Base-by-base conservation (phyloP, 2,888 invertebrate genomes). In the Cataglyphis albicans region DNA sequence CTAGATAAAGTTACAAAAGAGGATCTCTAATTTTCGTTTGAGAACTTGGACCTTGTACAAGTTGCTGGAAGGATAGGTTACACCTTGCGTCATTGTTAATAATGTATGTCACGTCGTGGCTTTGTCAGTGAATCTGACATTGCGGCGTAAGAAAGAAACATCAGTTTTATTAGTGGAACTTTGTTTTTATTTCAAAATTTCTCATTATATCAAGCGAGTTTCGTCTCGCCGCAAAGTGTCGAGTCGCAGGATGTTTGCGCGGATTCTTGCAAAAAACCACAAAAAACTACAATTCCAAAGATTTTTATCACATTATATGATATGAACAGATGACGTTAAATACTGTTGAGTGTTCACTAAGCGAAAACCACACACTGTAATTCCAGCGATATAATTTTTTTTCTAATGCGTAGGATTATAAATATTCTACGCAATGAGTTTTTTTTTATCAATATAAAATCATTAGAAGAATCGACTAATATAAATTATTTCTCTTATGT, bases 91-190 rank as follows among this genome's bases (percentile, higher is more conserved):
- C 21, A 81, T 55, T 87, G n/a, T 52, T 81, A 87, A 87, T 83
- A 81, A 87, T 85, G 21, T 44, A 84, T 82, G 7, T 3, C 63
- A 32, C 70, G 65, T 38, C 10, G 15, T 44, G 41, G 21, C 41
- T n/a, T 57, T 41, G 63, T 78, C 73, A 32, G 52, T 81, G 68
- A 86, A 44, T 48, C 32, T 48, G 32, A 44, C 15, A 52, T 57
- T 61, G 63, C 82, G 32, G 10, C 18, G 48, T 32, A 61, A 76
- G n/a, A 63, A 75, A 80, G 75, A 84, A 87, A 87, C 63, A 61
- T 52, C 7, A 52, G 1, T 82, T 87, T 72, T 41, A 32, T 82
- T 59, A 65, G 41, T n/a, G 10, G 10, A 9, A 9, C 21, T 15
- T 44, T 4, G n/a, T n/a, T 57, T 55, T 41, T 32, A 41, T 44